Conservation (phyloP, 1,140 invertebrate species). For the Philaenus spumarius region DNA sequence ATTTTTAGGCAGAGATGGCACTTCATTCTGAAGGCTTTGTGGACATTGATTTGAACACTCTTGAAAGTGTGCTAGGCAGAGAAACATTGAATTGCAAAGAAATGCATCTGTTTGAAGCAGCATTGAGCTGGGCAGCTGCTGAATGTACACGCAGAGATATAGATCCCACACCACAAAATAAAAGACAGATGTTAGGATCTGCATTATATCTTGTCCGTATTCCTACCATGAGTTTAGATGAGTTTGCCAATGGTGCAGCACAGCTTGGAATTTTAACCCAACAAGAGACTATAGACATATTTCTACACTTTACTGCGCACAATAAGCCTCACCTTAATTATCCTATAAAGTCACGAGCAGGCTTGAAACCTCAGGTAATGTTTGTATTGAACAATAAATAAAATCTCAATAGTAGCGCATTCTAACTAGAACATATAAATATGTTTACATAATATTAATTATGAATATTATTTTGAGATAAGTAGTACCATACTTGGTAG, state of each 20-base stretch:
- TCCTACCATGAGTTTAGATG: slow-evolving; percentile 83
- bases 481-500: too few species aligned
- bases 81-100: slow-evolving; percentile 90
- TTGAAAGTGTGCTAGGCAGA: slow-evolving; percentile 77
- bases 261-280: slow-evolving; percentile 81
- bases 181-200: slow-evolving; percentile 63
- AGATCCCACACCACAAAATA: slow-evolving; percentile 54
- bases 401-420: too few species aligned
- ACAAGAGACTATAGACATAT: slow-evolving; percentile 87
- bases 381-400: too few species aligned
- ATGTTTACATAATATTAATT: too few species aligned
- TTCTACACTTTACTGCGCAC: slow-evolving; percentile 79
- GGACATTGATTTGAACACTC: slow-evolving; percentile 83
- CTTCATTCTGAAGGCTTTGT: slow-evolving; percentile 88
- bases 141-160: slow-evolving; percentile 75
- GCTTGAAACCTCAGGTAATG: slow-evolving; percentile 77
- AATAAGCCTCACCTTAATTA: slow-evolving; percentile 76
- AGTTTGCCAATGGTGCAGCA: slow-evolving; percentile 86
- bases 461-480: too few species aligned
- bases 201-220: slow-evolving; percentile 80
- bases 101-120: slow-evolving; percentile 81
- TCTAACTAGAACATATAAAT: too few species aligned
- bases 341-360: slow-evolving; percentile 70
- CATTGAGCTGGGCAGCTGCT: slow-evolving; percentile 80
- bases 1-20: slow-evolving; percentile 82